Conservation (phyloP, 2,797 vertebrate genomes). For the Aphelocoma californica region DNA sequence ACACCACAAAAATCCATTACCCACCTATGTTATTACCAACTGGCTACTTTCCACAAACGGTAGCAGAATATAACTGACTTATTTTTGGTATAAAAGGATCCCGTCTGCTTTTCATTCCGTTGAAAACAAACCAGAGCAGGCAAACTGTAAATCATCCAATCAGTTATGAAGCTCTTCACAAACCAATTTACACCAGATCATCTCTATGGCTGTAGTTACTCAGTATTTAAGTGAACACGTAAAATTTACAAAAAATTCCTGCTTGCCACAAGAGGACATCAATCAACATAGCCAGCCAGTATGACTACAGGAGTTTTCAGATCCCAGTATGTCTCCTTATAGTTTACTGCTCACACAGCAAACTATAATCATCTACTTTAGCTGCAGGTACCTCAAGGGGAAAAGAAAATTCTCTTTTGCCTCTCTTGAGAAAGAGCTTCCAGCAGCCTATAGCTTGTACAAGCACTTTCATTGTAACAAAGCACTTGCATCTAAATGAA, state of each 20-base stretch:
- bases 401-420: not conserved
- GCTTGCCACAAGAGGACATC: not conserved
- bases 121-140: not conserved
- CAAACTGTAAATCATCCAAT: not conserved
- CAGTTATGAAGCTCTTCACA: not conserved
- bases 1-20: not conserved
- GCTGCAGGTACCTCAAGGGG: not conserved
- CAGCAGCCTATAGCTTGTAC: not conserved
- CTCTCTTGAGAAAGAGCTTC: not conserved
- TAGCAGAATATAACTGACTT: not conserved
- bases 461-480: not conserved
- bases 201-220: not conserved
- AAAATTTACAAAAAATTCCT: not conserved
- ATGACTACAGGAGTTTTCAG: rapidly evolving
- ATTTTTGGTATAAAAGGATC: not conserved
- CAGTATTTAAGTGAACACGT: not conserved
- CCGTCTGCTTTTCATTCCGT: not conserved
- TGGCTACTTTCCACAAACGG: not conserved
- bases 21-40: not conserved
- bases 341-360: not conserved
- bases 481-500: not conserved
- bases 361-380: not conserved
- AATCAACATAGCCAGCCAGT: not conserved
- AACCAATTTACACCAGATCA: not conserved
- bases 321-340: not conserved